phyloP scores from a whole-genome alignment of 2,888 invertebrate species.

The Chymomyza amoena region DNA sequence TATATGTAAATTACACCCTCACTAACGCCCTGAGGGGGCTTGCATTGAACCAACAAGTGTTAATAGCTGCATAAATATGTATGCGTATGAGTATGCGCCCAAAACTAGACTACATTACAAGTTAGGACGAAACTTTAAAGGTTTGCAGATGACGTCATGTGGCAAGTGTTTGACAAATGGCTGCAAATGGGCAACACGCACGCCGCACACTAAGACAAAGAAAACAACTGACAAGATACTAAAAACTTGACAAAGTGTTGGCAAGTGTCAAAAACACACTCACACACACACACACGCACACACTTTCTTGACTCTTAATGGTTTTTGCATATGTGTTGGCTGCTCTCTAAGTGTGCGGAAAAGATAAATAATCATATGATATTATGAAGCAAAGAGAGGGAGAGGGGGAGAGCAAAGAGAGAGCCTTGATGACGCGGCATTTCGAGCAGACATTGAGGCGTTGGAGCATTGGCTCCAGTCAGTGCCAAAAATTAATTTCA shows the following conservation, averaged over 20 bases:
- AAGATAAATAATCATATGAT: conserved; percentile 72
- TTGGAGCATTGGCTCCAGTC: conserved; percentile 36
- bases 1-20: conserved; percentile 61
- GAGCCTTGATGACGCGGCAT: conserved; percentile 31
- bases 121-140: neutral
- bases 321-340: conserved; percentile 61
- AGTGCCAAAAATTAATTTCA: conserved; percentile 68
- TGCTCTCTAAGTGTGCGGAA: conserved; percentile 65
- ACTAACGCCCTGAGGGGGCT: neutral
- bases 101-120: neutral
- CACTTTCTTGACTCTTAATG: neutral
- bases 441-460: conserved; percentile 29
- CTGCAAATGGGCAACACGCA: conserved; percentile 51
- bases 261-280: conserved; percentile 62
- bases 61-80: conserved; percentile 5
- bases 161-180: conserved; percentile 65
- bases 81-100: neutral
- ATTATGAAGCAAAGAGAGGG: conserved; percentile 26
- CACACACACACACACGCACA: conserved; percentile 20
- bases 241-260: conserved; percentile 72
- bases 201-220: conserved; percentile 32
- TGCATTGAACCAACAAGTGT: conserved; percentile 43
- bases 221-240: conserved; percentile 62
- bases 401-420: too few species aligned
- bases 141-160: conserved; percentile 59